Base-by-base conservation (phyloP, 2,113 vertebrate genomes). In the Leptodactylus fuscus region DNA sequence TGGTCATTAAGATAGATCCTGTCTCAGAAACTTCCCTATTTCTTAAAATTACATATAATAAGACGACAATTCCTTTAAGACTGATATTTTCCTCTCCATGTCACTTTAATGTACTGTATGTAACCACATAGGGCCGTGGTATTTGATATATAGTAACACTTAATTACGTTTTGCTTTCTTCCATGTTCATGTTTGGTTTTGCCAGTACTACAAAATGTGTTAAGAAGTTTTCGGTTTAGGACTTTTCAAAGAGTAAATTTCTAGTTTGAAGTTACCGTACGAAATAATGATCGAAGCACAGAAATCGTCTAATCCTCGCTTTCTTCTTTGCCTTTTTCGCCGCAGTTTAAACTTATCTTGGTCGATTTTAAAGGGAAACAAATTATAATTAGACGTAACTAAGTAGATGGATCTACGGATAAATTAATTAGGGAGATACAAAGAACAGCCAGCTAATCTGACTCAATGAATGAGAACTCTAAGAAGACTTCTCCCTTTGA, bases 361-460 rank as follows among this genome's bases (percentile, higher is more conserved):
- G 79, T 89, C 49, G 90, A 87, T 88, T 88, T 91, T 88, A 78
- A 91, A 76, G 49, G 90, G 88, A 90, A 89, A 89, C 90, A 93
- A 94, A 94, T 94, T 94, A 92, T 87, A 90, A 87, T 70, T 91
- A 87, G 88, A 90, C 41, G 27, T 91, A 93, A 94, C 93, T 94
- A 94, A 93, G 85, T 91, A 85, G 92, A 88, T 90, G 91, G 94
- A 92, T 92, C 91, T 94, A 92, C 89, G 92, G 91, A 92, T 93
- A 94, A 93, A 94, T 92, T 89, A 89, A 92, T 92, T 94, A 95
- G 93, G 91, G 90, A 91, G 90, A 92, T 88, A 93, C 94, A 95
- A 94, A 92, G 75, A 90, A 88, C 88, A 92, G 91, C 92, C 91
- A 92, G 74, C 49, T 34, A 36, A 34, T 53, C 49, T 36, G 49